phyloP scores from a whole-genome alignment of 2,113 vertebrate genomes.

The Blennius ocellaris region DNA sequence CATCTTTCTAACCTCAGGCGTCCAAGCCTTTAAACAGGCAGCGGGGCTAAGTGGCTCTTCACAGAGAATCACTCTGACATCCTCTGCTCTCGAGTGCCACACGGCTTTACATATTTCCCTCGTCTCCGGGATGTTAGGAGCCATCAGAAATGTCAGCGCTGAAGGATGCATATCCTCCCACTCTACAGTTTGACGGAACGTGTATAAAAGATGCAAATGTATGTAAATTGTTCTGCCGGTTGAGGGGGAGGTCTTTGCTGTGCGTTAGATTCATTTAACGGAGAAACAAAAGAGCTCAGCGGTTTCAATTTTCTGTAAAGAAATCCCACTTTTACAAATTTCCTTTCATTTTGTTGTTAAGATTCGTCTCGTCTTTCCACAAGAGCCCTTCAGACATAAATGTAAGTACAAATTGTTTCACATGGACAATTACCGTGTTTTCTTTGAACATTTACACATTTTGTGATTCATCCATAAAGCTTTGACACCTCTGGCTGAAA shows the following conservation, averaged over 20 bases:
- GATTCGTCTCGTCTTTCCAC: background rate
- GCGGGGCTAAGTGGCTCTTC: constrained; percentile 54
- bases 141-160: constrained; percentile 26
- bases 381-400: constrained; percentile 2
- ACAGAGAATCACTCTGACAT: constrained; percentile 24
- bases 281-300: constrained; percentile 19
- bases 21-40: constrained; percentile 40
- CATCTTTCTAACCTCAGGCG: constrained; percentile 28
- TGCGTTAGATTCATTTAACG: constrained; percentile 27
- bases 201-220: constrained; percentile 45
- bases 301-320: constrained; percentile 3
- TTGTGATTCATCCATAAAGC: background rate
- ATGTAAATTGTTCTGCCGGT: constrained; percentile 43
- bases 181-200: constrained; percentile 14
- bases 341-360: constrained; percentile 1
- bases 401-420: background rate
- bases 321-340: background rate
- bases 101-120: constrained; percentile 27
- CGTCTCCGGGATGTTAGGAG: constrained; percentile 28
- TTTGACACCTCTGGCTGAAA: background rate
- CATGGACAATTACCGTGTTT: background rate
- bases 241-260: constrained; percentile 13
- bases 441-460: background rate
- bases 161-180: constrained; percentile 53
- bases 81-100: constrained; percentile 20